Evolutionary conservation across 2,113 vertebrate genomes (phyloP), one percentile per base, ranked within the genome.

Genomic region (Ameiurus melas): DNA sequence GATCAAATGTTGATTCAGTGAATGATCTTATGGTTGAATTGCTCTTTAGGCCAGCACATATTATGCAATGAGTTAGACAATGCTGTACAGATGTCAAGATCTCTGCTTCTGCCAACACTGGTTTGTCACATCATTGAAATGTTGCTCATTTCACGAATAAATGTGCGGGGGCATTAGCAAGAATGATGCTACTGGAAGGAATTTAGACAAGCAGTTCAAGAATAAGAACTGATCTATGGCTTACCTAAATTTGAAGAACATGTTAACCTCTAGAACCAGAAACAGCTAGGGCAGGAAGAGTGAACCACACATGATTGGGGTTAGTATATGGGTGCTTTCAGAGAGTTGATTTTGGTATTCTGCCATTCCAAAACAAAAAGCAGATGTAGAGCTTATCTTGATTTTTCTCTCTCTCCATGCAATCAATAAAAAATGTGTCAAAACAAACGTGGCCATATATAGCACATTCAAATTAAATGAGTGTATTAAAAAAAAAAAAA

Each of bases 391-490:
- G 66, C 84, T 83, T 85, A 36, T 87, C 91, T 90, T 87, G 86
- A 70, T 43, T 93, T 80, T 88, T 86, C n/a, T 70, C 30, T 85
- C 64, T 57, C 53, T 86, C 87, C 78, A 83, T 17, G 79, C 20
- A 86, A 70, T 90, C 91, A 93, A 94, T 94, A 92, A 92, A 90
- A 92, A 75, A 85, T 83, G 91, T 91, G 87, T 39, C 83, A 88
- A 85, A 88, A 86, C 80, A 86, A 90, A 86, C 78, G 55, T 62
- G 58, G 13, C 33, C 84, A n/a, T 66, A 68, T 85, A 10, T 47
- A 78, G 83, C 58, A 64, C 30, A 70, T 55, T 57, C 3, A 39
- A 27, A 33, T 79, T 53, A 79, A 79, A 79, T 9, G 57, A 19
- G 6, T 53, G 12, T 27, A 51, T 12, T 16, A 77, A 47, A 47